Evolutionary conservation across 2,797 vertebrate species (phyloP).

Genomic region (Sparidentex hasta): DNA sequence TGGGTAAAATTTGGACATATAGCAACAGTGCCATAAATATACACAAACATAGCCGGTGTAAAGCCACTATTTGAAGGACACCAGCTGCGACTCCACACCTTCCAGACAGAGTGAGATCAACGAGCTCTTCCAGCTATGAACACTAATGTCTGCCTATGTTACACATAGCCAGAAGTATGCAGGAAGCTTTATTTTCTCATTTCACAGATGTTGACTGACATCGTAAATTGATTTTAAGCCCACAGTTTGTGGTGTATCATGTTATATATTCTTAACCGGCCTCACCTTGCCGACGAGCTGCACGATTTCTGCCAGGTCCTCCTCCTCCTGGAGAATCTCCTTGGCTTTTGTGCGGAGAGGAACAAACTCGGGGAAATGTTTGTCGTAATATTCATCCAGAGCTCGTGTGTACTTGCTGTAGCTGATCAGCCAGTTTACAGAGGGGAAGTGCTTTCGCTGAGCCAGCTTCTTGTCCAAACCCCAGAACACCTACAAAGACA

Average conservation of each 20-base stretch:
- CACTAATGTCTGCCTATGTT: not conserved
- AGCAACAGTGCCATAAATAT: not conserved
- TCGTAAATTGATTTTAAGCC: not conserved
- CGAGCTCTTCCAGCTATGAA: not conserved
- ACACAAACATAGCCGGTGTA: not conserved
- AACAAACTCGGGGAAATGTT: constrained; percentile 97
- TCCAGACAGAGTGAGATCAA: not conserved
- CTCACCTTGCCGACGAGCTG: constrained; percentile 98
- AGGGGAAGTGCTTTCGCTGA: constrained; percentile 98
- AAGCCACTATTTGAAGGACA: not conserved
- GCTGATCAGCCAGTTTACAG: constrained; percentile 99
- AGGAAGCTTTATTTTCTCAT: not conserved
- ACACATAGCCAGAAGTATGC: not conserved
- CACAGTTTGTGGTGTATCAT: not conserved
- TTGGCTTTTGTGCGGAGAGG: constrained; percentile 97
- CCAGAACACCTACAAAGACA: constrained; percentile 92
- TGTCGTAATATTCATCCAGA: constrained; percentile 97
- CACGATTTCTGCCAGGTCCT: constrained; percentile 98
- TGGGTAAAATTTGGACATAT: too few species aligned
- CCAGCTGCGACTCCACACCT: not conserved
- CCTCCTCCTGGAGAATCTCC: constrained; percentile 98
- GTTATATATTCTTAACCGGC: not conserved
- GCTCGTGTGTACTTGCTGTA: constrained; percentile 98
- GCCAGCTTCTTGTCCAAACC: constrained; percentile 99
- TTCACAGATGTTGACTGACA: not conserved